These are phyloP conservation scores for Speoplatyrhinus poulsoni DNA, from an alignment of 2,113 vertebrate species.

Conservation along the genomic window DNA sequence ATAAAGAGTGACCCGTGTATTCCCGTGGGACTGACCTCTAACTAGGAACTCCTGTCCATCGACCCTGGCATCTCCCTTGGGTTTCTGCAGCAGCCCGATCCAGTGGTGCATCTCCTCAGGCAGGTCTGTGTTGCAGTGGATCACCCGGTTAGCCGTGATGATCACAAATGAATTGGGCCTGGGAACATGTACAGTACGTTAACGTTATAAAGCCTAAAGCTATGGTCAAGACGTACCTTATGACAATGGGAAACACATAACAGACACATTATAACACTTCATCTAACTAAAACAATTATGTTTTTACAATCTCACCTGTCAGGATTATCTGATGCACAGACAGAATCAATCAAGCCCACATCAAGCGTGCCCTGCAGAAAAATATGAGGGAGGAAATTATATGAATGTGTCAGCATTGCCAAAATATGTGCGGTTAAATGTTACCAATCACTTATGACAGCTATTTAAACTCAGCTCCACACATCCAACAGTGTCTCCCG, in stretches of 20 bases:
- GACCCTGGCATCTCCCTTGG: slow-evolving; percentile 84
- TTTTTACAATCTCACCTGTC: slow-evolving; percentile 78
- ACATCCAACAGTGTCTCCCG: not conserved
- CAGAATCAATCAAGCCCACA: slow-evolving; percentile 91
- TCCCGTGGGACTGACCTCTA: slow-evolving; percentile 75
- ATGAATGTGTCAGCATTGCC: not conserved
- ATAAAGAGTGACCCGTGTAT: not conserved
- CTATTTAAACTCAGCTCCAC: too few species aligned
- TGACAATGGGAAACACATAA: too few species aligned
- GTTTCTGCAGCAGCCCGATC: slow-evolving; percentile 92
- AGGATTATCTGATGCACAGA: slow-evolving; percentile 92
- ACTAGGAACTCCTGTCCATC: slow-evolving; percentile 91
- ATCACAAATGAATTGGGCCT: slow-evolving; percentile 95
- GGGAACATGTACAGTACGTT: slow-evolving; percentile 7
- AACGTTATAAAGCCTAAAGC: too few species aligned
- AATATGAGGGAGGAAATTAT: not conserved
- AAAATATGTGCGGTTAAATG: too few species aligned
- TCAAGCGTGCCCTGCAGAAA: slow-evolving; percentile 86
- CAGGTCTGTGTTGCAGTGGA: slow-evolving; percentile 91
- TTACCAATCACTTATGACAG: too few species aligned
- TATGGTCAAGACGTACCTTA: too few species aligned
- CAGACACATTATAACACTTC: not conserved
- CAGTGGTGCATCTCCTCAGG: slow-evolving; percentile 96
- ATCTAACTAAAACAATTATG: not conserved
- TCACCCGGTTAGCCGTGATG: slow-evolving; percentile 91